A percentile compares a stretch with the other conserved stretches of the same genome.
Evolutionary conservation across 2,113 vertebrate species (phyloP).

Genomic region (Coreoperca whiteheadi): DNA sequence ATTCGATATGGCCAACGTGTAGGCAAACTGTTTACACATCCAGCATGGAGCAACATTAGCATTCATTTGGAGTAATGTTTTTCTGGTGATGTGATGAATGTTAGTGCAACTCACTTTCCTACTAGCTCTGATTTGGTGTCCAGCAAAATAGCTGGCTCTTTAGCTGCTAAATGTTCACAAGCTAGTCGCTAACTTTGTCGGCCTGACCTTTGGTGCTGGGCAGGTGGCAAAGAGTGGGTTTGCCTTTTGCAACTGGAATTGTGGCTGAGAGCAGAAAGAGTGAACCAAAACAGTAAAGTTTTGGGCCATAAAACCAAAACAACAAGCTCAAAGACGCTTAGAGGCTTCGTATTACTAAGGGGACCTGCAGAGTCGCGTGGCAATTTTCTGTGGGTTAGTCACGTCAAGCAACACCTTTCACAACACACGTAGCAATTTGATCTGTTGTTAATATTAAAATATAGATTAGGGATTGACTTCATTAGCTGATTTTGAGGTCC

Average conservation of each 20-base stretch:
- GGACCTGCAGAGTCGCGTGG: background rate
- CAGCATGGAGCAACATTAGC: background rate
- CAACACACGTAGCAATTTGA: background rate
- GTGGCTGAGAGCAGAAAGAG: background rate
- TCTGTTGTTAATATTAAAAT: background rate
- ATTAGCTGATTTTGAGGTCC: background rate
- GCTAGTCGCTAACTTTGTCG: background rate
- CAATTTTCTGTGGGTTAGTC: background rate
- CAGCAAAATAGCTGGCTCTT: background rate
- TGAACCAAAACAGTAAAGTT: background rate
- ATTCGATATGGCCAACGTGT: background rate
- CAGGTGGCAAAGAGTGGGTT: background rate
- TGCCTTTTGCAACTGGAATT: background rate
- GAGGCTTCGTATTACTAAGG: background rate
- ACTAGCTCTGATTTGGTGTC: background rate
- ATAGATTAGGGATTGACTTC: background rate
- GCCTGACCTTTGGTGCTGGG: background rate
- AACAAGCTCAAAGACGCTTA: background rate
- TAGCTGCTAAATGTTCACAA: background rate
- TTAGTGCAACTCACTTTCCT: background rate
- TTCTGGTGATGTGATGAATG: background rate
- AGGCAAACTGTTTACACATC: background rate
- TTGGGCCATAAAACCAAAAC: background rate
- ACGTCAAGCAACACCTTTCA: background rate
- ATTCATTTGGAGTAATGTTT: background rate